A percentile compares a stretch with the other conserved stretches of the same genome.
phyloP scores from a whole-genome alignment of 2,888 invertebrate genomes.

The Agrypnus murinus region DNA sequence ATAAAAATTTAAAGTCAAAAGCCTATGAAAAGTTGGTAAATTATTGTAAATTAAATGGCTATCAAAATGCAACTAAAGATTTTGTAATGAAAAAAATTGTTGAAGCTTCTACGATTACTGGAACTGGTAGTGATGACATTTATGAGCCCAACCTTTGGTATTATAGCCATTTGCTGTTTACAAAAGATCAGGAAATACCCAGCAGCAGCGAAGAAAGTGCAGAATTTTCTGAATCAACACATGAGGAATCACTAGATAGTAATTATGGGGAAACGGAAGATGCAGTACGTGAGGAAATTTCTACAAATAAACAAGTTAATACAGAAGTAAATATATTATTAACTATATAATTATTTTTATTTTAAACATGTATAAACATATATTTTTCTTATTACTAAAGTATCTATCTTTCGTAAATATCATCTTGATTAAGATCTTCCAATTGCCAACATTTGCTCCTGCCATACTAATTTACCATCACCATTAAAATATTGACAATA shows the following conservation, averaged over 20 bases:
- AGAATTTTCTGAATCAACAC: too few species aligned
- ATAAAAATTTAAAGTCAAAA: slow-evolving; percentile 39
- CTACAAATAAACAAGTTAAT: background rate
- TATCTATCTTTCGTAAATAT: too few species aligned
- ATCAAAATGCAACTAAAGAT: slow-evolving; percentile 20
- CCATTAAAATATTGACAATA: slow-evolving; percentile 42
- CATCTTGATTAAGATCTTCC: slow-evolving; percentile 44
- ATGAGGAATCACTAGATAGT: background rate
- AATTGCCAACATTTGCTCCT: slow-evolving; percentile 38
- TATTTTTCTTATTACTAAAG: background rate
- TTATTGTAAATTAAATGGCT: slow-evolving; percentile 21
- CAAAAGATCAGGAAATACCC: slow-evolving; percentile 47
- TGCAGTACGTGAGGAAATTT: background rate
- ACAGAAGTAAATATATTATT: background rate
- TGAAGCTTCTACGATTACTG: too few species aligned
- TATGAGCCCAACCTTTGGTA: slow-evolving; percentile 47
- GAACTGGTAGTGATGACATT: slow-evolving; percentile 45
- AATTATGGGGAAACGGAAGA: background rate
- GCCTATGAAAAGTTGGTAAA: slow-evolving; percentile 41
- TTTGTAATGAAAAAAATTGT: slow-evolving; percentile 39
- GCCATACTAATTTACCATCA: slow-evolving; percentile 43
- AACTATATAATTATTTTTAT: background rate
- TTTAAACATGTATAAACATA: background rate
- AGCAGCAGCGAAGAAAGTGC: slow-evolving; percentile 22
- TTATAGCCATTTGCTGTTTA: slow-evolving; percentile 50